Evolutionary conservation across 2,113 vertebrate genomes (phyloP).

Genomic region (Stigmatopora nigra): DNA sequence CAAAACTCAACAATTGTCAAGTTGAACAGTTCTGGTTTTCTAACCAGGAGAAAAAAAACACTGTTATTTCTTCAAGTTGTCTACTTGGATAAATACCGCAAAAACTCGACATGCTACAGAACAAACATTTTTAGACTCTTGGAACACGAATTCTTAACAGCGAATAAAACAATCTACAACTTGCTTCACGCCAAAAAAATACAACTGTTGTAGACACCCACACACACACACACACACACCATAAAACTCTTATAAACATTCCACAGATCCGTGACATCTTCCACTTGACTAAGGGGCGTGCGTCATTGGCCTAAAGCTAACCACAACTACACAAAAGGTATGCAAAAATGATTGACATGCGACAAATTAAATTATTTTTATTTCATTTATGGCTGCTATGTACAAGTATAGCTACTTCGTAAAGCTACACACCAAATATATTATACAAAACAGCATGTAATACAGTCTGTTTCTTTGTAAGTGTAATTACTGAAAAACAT

Average conservation of each 20-base stretch:
- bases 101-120: background rate
- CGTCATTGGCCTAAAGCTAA: conserved; percentile 30
- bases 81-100: background rate
- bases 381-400: background rate
- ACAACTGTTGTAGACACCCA: conserved; percentile 12
- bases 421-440: background rate
- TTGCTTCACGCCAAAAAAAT: conserved; percentile 14
- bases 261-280: conserved; percentile 30
- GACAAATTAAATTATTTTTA: conserved; percentile 5
- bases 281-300: conserved; percentile 18
- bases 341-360: conserved; percentile 24
- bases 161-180: conserved; percentile 32
- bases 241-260: conserved; percentile 35
- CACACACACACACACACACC: conserved; percentile 4
- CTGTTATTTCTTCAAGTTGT: background rate
- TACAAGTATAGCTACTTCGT: background rate
- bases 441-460: background rate
- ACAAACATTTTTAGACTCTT: background rate
- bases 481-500: too few species aligned
- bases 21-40: background rate
- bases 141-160: conserved; percentile 11
- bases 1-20: too few species aligned
- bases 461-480: too few species aligned
- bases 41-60: background rate
- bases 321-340: conserved; percentile 36